phyloP scores from a whole-genome alignment of 2,888 invertebrate species.

The Eremobia ochroleuca region DNA sequence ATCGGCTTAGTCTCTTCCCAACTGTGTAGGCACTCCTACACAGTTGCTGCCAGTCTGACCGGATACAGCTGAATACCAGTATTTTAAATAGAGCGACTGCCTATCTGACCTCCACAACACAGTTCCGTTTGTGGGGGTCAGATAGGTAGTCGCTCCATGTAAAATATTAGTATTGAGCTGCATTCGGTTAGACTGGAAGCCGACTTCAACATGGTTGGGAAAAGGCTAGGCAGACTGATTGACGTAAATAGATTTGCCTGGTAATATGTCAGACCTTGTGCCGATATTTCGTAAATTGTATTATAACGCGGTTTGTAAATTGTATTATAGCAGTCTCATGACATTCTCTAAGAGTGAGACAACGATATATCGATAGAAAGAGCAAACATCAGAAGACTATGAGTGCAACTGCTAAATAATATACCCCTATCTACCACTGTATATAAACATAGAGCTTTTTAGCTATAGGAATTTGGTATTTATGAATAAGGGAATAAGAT shows the following conservation, averaged over 20 bases:
- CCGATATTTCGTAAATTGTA: not conserved
- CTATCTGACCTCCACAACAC: no score
- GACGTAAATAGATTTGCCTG: not conserved
- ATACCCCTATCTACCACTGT: slow-evolving; percentile 23
- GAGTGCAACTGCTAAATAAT: slow-evolving; percentile 16
- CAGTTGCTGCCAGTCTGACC: no score
- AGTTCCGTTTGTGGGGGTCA: no score
- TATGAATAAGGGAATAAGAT: slow-evolving; percentile 50
- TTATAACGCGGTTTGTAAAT: not conserved
- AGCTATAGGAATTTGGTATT: slow-evolving; percentile 33
- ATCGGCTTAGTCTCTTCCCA: no score
- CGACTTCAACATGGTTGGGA: not conserved
- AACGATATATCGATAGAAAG: not conserved
- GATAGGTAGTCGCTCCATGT: not conserved
- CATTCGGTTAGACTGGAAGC: not conserved
- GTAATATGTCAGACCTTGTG: not conserved
- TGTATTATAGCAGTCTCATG: not conserved
- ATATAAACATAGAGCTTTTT: slow-evolving; percentile 51
- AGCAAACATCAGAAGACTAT: not conserved
- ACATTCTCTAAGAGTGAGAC: slow-evolving; percentile 1
- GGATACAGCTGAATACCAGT: no score
- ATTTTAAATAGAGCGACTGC: no score
- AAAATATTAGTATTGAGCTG: not conserved
- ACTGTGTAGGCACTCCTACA: no score
- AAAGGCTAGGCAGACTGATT: no score